Conservation (phyloP, 2,113 vertebrate species). For the Speoplatyrhinus poulsoni region DNA sequence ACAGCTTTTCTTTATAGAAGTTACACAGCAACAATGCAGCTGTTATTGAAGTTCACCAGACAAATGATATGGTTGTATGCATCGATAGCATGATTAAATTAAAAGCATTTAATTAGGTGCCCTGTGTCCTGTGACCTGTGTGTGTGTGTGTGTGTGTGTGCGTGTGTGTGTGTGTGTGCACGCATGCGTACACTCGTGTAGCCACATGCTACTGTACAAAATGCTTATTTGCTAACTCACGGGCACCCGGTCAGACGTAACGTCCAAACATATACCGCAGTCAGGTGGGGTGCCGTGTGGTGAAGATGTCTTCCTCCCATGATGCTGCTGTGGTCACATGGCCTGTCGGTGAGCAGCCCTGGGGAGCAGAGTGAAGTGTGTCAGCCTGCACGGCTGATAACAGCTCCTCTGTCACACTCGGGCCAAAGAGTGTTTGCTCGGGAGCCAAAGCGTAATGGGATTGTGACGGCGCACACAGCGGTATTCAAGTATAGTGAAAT, state of each 20-base stretch:
- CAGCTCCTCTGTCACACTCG: conserved; percentile 68
- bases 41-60: not conserved
- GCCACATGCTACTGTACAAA: conserved; percentile 1
- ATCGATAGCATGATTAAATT: not conserved
- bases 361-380: conserved; percentile 66
- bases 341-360: conserved; percentile 51
- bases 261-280: conserved; percentile 9
- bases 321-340: conserved; percentile 55
- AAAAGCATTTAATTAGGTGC: not conserved
- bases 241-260: not conserved
- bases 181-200: not conserved
- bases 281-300: conserved; percentile 29
- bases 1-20: not conserved
- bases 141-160: conserved; percentile 1
- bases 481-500: conserved; percentile 51
- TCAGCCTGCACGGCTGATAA: conserved; percentile 75
- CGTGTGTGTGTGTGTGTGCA: not conserved
- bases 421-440: conserved; percentile 66
- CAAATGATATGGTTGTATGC: not conserved
- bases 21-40: not conserved
- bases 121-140: not conserved
- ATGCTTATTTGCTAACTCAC: conserved; percentile 16
- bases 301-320: conserved; percentile 60
- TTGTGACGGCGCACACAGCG: conserved; percentile 53
- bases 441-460: conserved; percentile 52